These are phyloP conservation scores for Petaurus breviceps DNA, from an alignment of 2,113 vertebrate species.

Conservation along the genomic window DNA sequence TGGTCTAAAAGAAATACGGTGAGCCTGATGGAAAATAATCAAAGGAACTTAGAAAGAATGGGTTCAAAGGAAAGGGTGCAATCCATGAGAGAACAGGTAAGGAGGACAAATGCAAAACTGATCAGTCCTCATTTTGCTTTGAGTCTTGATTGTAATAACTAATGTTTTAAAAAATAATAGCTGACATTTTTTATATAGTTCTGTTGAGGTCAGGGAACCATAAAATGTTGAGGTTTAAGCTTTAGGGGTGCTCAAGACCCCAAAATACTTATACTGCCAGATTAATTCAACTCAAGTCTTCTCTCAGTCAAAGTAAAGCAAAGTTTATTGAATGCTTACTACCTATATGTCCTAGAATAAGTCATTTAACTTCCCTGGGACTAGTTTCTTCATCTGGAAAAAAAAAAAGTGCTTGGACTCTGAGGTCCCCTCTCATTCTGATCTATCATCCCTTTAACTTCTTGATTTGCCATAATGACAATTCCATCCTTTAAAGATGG, in stretches of 20 bases:
- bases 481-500: neutral
- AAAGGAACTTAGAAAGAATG: neutral
- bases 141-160: neutral
- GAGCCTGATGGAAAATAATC: neutral
- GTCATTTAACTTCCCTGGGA: neutral
- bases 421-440: neutral
- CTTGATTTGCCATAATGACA: neutral
- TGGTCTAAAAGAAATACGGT: neutral
- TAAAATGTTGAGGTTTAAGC: no score
- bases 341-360: neutral
- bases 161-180: neutral
- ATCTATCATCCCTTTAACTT: neutral
- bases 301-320: no score
- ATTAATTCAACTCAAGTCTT: no score
- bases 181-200: neutral
- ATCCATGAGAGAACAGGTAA: neutral
- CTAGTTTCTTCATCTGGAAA: neutral
- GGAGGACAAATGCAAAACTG: neutral
- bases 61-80: neutral
- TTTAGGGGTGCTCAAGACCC: no score
- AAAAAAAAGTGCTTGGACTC: neutral
- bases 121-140: neutral
- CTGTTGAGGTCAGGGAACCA: neutral
- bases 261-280: no score
- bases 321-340: neutral